These are phyloP conservation scores for Scylla paramamosain DNA, from an alignment of 1,140 invertebrate species.

Conservation along the genomic window DNA sequence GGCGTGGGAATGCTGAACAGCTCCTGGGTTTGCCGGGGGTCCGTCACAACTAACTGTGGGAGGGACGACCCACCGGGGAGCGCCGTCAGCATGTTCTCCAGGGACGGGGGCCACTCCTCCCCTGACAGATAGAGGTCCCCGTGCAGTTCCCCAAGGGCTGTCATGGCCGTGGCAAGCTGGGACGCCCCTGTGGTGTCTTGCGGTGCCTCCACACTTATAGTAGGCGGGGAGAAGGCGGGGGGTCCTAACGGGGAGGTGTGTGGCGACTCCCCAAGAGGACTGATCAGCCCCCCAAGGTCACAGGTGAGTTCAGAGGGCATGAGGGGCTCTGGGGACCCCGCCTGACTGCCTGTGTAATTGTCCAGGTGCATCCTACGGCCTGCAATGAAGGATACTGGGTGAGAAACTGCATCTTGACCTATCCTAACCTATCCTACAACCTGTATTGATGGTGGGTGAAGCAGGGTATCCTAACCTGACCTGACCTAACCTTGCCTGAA, in stretches of 20 bases:
- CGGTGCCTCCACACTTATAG: conserved; percentile 74
- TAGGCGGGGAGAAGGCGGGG: conserved; percentile 68
- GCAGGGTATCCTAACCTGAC: too few relatives aligned
- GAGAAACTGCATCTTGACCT: neutral
- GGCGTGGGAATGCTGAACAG: conserved; percentile 31
- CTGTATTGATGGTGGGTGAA: neutral
- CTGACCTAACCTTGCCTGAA: too few relatives aligned
- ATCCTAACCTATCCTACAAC: neutral
- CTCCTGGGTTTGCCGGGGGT: neutral
- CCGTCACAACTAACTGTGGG: conserved; percentile 44
- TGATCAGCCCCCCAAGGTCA: conserved; percentile 57
- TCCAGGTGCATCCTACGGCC: conserved; percentile 62
- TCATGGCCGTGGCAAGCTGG: conserved; percentile 65
- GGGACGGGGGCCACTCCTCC: conserved; percentile 72
- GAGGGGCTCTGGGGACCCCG: conserved; percentile 55
- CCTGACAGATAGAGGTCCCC: conserved; percentile 73
- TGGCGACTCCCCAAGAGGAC: conserved; percentile 40
- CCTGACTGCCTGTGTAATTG: conserved; percentile 44
- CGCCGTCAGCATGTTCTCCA: conserved; percentile 70
- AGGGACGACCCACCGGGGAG: conserved; percentile 59
- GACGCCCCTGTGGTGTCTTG: conserved; percentile 35
- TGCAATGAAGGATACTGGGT: neutral
- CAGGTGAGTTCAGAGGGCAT: conserved; percentile 55
- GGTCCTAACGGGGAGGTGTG: neutral
- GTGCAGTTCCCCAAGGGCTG: conserved; percentile 73